phyloP scores from a whole-genome alignment of 2,888 invertebrate species.

The Apamea crenata region DNA sequence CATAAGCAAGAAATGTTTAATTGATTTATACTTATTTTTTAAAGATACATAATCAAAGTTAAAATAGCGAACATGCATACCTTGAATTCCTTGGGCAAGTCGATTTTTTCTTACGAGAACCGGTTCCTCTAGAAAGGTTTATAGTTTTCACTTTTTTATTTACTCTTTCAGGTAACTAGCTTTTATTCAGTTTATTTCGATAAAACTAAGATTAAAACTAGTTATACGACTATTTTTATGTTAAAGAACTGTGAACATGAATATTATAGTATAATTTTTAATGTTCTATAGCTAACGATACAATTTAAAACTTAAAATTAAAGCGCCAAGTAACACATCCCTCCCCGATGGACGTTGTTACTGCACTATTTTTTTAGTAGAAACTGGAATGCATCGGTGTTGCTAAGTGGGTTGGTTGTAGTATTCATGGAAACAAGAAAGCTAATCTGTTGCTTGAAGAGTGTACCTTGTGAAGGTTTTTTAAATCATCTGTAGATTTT shows the following conservation, averaged over 20 bases:
- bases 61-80: constrained; percentile 51
- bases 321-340: constrained; percentile 72
- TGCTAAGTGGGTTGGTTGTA: constrained; percentile 21
- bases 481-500: neutral
- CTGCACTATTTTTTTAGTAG: constrained; percentile 72
- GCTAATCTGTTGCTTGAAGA: neutral
- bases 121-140: constrained; percentile 61
- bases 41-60: neutral
- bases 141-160: constrained; percentile 59
- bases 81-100: constrained; percentile 56
- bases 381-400: constrained; percentile 38
- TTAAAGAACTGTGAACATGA: constrained; percentile 42
- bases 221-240: constrained; percentile 35
- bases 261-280: constrained; percentile 40
- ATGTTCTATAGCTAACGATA: constrained; percentile 59
- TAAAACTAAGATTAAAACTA: constrained; percentile 41
- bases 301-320: constrained; percentile 67
- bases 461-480: too few species aligned
- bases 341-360: constrained; percentile 65
- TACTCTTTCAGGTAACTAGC: constrained; percentile 48
- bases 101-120: constrained; percentile 48
- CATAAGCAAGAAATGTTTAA: constrained; percentile 3
- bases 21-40: neutral
- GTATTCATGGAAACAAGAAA: constrained; percentile 11
- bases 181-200: constrained; percentile 53